Evolutionary conservation across 2,888 invertebrate species (phyloP).

Genomic region (Coelopa pilipes): DNA sequence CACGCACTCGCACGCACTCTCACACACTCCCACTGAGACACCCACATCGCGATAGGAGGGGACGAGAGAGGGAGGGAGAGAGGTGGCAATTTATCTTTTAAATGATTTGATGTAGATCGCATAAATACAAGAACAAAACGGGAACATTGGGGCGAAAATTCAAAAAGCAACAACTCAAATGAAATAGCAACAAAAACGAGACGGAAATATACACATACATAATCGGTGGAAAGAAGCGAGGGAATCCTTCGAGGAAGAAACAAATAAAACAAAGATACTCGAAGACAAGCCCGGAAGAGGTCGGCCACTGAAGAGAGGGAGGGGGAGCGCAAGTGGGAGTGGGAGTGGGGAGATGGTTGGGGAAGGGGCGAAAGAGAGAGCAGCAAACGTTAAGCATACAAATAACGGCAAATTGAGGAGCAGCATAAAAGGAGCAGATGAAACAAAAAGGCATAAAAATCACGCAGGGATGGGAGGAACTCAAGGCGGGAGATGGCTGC

Average conservation of each 20-base stretch:
- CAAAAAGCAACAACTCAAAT: not conserved
- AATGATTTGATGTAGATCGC: constrained; percentile 35
- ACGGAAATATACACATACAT: constrained; percentile 17
- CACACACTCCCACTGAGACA: not conserved
- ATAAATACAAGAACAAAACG: constrained; percentile 27
- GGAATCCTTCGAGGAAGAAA: not conserved
- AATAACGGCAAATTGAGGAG: constrained; percentile 36
- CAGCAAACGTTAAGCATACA: constrained; percentile 37
- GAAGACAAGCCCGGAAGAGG: not conserved
- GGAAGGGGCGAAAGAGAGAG: not conserved
- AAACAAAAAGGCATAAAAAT: not conserved
- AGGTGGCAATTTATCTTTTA: constrained; percentile 37
- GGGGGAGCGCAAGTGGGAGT: too few species aligned
- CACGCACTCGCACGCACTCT: not conserved
- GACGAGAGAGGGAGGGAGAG: not conserved
- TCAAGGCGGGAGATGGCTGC: not conserved
- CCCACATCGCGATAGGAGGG: not conserved
- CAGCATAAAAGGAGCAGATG: not conserved
- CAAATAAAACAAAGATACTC: not conserved
- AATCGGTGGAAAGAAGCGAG: constrained; percentile 23
- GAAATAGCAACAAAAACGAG: not conserved
- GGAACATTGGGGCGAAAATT: not conserved
- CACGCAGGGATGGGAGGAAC: not conserved
- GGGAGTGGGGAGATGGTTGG: too few species aligned
- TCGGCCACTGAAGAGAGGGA: not conserved